phyloP scores from a whole-genome alignment of 2,797 vertebrate genomes.

The Streptopelia turtur region DNA sequence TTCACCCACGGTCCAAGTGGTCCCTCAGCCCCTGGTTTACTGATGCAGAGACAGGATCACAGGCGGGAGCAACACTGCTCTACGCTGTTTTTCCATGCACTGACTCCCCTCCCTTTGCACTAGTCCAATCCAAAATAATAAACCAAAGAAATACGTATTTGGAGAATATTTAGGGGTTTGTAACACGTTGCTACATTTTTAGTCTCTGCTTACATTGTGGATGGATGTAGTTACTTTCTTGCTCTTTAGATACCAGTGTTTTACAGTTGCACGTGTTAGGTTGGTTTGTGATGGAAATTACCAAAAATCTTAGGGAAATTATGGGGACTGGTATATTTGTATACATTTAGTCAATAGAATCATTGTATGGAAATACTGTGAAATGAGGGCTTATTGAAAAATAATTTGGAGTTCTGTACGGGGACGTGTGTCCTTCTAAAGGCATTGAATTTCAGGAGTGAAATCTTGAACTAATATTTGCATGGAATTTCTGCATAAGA shows the following conservation, averaged over 20 bases:
- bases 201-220: neutral
- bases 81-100: rapidly evolving
- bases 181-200: neutral
- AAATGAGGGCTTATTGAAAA: neutral
- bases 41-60: rapidly evolving
- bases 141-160: neutral
- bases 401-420: neutral
- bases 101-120: neutral
- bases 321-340: neutral
- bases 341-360: neutral
- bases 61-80: neutral
- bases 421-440: neutral
- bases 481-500: neutral
- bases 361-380: neutral
- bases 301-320: neutral
- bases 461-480: neutral
- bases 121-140: neutral
- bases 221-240: neutral
- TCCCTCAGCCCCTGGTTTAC: neutral
- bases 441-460: neutral
- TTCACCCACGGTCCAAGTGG: neutral
- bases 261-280: neutral
- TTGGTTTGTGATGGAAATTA: neutral
- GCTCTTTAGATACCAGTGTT: neutral
- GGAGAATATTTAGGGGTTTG: neutral